Percentiles rank a stretch among this genome's conserved stretches.
Conservation (phyloP, 2,797 vertebrate genomes). For the Sylvia borin region DNA sequence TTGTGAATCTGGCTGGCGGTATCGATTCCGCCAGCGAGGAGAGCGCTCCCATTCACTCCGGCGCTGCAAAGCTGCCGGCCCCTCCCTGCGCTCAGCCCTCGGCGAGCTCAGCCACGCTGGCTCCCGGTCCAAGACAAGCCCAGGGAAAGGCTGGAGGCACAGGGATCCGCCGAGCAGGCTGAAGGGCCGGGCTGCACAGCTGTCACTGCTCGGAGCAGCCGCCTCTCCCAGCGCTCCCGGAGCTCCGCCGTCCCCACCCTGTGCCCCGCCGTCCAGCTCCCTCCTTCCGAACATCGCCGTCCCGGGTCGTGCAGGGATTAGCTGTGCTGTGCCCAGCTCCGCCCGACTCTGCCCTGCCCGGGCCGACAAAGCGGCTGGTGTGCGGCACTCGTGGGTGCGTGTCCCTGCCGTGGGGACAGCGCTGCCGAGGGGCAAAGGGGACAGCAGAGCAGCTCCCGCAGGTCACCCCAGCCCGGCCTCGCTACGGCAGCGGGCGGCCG, state of each 20-base stretch:
- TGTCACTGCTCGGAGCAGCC: background rate
- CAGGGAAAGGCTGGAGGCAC: background rate
- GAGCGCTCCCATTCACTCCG: background rate
- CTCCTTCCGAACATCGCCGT: background rate
- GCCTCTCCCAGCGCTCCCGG: background rate
- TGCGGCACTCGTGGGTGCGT: background rate
- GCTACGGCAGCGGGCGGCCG: rapidly evolving
- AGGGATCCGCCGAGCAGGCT: background rate
- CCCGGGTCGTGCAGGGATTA: background rate
- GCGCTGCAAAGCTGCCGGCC: background rate
- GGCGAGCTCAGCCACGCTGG: background rate
- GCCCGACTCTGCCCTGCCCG: rapidly evolving
- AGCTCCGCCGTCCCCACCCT: background rate
- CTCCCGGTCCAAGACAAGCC: background rate
- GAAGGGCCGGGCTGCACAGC: rapidly evolving
- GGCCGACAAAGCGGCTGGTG: rapidly evolving
- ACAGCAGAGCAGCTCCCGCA: background rate
- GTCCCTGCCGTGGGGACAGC: rapidly evolving
- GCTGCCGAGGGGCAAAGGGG: no score
- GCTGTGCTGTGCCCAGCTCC: background rate
- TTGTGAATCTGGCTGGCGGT: background rate
- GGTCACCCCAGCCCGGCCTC: background rate
- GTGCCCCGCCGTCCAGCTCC: rapidly evolving
- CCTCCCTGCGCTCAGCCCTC: constrained; percentile 17
- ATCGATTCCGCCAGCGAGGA: background rate